Conservation (phyloP, 1,140 invertebrate genomes). For the Leguminivora glycinivorella region DNA sequence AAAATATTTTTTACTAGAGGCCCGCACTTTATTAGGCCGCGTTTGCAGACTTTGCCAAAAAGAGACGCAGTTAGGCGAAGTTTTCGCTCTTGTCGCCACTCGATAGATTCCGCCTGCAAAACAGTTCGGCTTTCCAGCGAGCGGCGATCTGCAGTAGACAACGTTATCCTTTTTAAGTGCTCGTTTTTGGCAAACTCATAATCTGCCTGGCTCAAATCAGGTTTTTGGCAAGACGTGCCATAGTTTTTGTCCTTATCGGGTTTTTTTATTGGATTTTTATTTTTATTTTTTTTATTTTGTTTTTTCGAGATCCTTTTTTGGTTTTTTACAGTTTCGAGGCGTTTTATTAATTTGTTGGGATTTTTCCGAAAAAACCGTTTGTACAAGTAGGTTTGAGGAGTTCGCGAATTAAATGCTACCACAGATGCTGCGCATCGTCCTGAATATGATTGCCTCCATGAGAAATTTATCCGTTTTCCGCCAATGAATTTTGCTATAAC, state of each 20-base stretch:
- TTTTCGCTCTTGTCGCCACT: background rate
- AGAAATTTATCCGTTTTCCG: too few relatives aligned
- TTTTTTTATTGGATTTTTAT: background rate
- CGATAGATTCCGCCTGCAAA: background rate
- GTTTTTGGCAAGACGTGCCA: conserved; percentile 18
- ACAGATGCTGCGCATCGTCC: too few relatives aligned
- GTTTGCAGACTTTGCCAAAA: background rate
- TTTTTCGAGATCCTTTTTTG: too few relatives aligned
- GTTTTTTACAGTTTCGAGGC: too few relatives aligned
- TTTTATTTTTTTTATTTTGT: too few relatives aligned
- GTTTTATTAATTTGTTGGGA: too few relatives aligned
- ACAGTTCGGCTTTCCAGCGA: conserved; percentile 38
- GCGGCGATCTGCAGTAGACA: conserved; percentile 5
- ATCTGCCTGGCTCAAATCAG: background rate
- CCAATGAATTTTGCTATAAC: too few relatives aligned
- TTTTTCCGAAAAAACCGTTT: too few relatives aligned
- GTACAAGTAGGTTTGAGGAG: too few relatives aligned
- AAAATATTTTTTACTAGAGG: too few relatives aligned
- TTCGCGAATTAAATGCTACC: too few relatives aligned
- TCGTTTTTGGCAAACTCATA: background rate
- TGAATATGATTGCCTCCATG: too few relatives aligned
- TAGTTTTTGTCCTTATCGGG: background rate
- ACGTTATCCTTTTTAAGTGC: conserved; percentile 21
- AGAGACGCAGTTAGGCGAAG: background rate
- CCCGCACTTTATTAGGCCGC: background rate